Conservation (phyloP, 2,888 invertebrate genomes). For the Carpatolechia fugitivella region DNA sequence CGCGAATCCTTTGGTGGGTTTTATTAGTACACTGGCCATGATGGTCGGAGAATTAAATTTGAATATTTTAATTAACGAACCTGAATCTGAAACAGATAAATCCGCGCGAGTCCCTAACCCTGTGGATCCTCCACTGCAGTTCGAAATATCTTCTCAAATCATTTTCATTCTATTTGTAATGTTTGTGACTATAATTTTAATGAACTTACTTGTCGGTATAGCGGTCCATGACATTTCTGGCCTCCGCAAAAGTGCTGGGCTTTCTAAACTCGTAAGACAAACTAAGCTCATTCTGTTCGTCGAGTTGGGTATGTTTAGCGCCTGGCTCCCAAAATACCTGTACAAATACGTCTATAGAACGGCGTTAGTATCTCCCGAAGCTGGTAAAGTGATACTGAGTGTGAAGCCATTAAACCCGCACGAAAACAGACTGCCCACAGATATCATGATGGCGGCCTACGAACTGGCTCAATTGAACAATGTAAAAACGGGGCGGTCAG, state of each 20-base stretch:
- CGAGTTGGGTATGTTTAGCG: constrained; percentile 89
- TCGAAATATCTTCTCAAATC: constrained; percentile 88
- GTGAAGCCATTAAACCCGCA: constrained; percentile 90
- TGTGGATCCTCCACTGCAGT: constrained; percentile 84
- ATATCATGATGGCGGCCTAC: constrained; percentile 88
- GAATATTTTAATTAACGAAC: constrained; percentile 85
- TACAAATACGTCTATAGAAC: constrained; percentile 88
- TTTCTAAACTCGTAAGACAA: constrained; percentile 91
- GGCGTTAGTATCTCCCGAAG: constrained; percentile 88
- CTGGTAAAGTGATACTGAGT: constrained; percentile 88
- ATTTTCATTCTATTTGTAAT: constrained; percentile 89
- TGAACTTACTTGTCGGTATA: constrained; percentile 92
- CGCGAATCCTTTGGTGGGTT: constrained; percentile 89
- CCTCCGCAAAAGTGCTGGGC: constrained; percentile 89
- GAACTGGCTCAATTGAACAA: constrained; percentile 88
- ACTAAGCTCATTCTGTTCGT: constrained; percentile 91
- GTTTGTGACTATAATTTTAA: constrained; percentile 92
- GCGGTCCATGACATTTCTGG: constrained; percentile 94
- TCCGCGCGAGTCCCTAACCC: constrained; percentile 51
- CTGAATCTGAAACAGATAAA: constrained; percentile 39
- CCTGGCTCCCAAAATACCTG: constrained; percentile 85
- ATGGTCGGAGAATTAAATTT: constrained; percentile 92
- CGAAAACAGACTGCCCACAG: constrained; percentile 88
- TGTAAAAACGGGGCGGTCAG: constrained; percentile 81
- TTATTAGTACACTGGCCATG: constrained; percentile 91